Base-by-base conservation (phyloP, 2,797 vertebrate species). In the Myoxocephalus aenaeus region DNA sequence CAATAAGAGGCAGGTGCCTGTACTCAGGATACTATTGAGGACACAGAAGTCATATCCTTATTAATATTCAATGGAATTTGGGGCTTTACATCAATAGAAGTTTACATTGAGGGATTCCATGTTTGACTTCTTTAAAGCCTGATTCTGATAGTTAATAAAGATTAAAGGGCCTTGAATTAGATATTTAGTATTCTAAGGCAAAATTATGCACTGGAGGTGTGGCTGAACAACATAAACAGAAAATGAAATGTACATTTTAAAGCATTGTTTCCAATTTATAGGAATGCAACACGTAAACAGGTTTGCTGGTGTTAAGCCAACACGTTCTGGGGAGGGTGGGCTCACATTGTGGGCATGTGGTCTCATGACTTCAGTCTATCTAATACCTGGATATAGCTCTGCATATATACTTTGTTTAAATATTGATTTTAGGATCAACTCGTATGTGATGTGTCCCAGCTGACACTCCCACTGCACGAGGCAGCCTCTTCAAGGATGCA, bases 401-500 rank as follows among this genome's bases (percentile, higher is more conserved):
- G 15, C 27, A n/a, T 42, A 4, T 70, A 11, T 9, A 27, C 12
- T 57, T 46, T 48, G 63, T 76, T 81, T 42, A 78, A 76, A 80
- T 80, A 80, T 64, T 80, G 65, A 75, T 61, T 48, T 73, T 65
- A 20, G 40, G 38, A 40, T 69, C 3, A 29, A 27, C 13, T 34
- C 12, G 9, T 54, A 4, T 17, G 57, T 20, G 64, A 67, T 62
- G 76, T 56, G 36, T 38, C 29, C 18, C 54, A 4, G 27, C 13
- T 57, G 72, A 71, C 83, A 46, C 75, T 46, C 59, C 72, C 62
- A 25, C 54, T 34, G 13, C 27, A 54, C 29, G 59, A 69, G 32
- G 48, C 20, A 40, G 17, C 32, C 59, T 42, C 27, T 5, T 70
- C 3, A 44, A 75, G 65, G 86, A 89, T 85, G 32, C 83, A 44